Evolutionary conservation across 2,797 vertebrate genomes (phyloP).

Genomic region (Synanceia verrucosa): DNA sequence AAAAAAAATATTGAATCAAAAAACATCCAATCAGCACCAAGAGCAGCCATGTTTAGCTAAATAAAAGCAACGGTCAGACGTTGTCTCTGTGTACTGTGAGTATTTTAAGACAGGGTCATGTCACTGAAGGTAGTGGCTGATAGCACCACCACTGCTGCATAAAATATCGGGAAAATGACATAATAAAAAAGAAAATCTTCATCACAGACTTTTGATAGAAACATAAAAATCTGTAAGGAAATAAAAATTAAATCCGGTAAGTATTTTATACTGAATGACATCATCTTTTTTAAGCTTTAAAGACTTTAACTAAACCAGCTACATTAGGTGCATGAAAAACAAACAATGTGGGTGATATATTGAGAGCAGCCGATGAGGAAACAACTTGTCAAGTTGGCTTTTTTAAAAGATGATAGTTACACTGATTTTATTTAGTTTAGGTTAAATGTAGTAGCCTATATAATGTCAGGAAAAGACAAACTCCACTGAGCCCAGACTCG

Average conservation of each 20-base stretch:
- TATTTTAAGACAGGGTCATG: not conserved
- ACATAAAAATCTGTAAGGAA: not conserved
- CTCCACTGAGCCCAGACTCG: too few species aligned
- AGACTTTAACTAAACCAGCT: not conserved
- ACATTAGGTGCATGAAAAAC: not conserved
- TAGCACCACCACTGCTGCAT: not conserved
- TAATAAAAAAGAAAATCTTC: not conserved
- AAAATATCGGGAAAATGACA: not conserved
- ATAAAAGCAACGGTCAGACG: not conserved
- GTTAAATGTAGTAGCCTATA: not conserved
- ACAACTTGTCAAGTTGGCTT: too few species aligned
- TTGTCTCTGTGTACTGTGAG: not conserved
- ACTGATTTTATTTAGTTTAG: not conserved
- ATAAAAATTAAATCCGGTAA: not conserved
- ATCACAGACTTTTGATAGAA: not conserved
- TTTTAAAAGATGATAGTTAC: not conserved
- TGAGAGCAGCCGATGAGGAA: not conserved
- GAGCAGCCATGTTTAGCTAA: not conserved
- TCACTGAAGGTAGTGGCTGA: not conserved
- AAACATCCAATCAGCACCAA: too few species aligned
- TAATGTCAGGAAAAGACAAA: not conserved
- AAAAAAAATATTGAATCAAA: too few species aligned
- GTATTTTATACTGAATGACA: not conserved
- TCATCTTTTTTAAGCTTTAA: not conserved
- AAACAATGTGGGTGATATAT: not conserved